A percentile compares a stretch with the other conserved stretches of the same genome.
Conservation (phyloP, 1,140 invertebrate species). For the Aphelinus certus region DNA sequence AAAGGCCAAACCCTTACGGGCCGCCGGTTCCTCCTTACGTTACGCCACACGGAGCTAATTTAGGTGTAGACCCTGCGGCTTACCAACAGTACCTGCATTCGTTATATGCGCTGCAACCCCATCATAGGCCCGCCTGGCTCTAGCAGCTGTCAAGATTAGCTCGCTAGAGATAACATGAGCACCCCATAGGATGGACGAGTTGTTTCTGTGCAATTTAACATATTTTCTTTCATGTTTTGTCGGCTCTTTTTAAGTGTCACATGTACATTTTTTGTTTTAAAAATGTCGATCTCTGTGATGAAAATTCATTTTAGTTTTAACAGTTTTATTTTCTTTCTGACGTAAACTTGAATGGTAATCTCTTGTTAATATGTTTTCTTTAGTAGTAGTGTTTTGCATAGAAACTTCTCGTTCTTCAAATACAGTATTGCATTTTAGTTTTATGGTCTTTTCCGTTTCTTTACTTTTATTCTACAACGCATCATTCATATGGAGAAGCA, state of each 20-base stretch:
- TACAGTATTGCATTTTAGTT: conserved; percentile 31
- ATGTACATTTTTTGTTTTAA: conserved; percentile 3
- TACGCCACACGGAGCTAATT: conserved; percentile 57
- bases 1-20: conserved; percentile 55
- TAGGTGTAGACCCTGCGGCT: conserved; percentile 59
- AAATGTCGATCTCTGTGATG: not conserved
- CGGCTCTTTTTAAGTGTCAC: conserved; percentile 27
- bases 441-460: conserved; percentile 19
- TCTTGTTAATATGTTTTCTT: not conserved
- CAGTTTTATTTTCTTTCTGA: conserved; percentile 20
- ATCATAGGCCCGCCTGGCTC: conserved; percentile 63
- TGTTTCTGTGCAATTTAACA: conserved; percentile 11
- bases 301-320: conserved; percentile 10
- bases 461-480: conserved; percentile 1
- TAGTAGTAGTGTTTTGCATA: not conserved
- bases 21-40: conserved; percentile 61
- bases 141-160: conserved; percentile 47
- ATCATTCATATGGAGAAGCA: conserved; percentile 14
- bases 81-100: conserved; percentile 64
- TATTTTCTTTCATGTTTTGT: conserved; percentile 1
- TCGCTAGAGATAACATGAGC: conserved; percentile 22
- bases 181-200: not conserved
- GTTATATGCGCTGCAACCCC: conserved; percentile 59
- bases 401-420: not conserved
- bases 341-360: conserved; percentile 6